Evolutionary conservation across 2,113 vertebrate genomes (phyloP), one percentile per base, ranked within the genome.

Genomic region (pig (Sus scrofa)): DNA sequence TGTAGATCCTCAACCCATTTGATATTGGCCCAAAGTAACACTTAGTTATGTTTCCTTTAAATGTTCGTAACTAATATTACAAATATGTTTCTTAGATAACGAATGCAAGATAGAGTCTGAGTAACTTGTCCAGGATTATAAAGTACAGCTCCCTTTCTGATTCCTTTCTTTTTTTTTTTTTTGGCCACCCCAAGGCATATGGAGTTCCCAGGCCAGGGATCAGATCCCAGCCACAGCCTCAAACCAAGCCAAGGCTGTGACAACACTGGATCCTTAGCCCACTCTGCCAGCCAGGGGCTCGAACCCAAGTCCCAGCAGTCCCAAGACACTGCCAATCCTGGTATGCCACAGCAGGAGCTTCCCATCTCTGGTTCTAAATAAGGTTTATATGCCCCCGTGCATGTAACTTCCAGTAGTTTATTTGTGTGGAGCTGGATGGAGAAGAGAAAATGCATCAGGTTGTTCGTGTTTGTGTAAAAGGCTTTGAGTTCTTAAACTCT

Each of bases 81-180:
- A 71, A 62, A 24, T 71, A 22, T 10, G 52, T 82, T 78, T 94
- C 77, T 81, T 93, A 84, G 27, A 56, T 82, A 50, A n/a, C 15
- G 44, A 67, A 65, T 81, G 44, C 71, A 54, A 73, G 37, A 58
- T n/a, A 62, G n/a, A 54, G 7, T 44, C 10, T n/a, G 9, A 10
- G 27, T 56, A 62, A 24, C n/a, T 67, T 34, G 32, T 24, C 7
- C 39, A 10, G 44, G 15, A 60, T 67, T n/a, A 20, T 7, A 32
- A 30, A 68, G 39, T 24, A 24, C 2, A 9, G 0, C n/a, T 63
- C 37, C 3, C 8, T 52, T 19, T 84, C 79, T 50, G 27, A 3
- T 13, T 34, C 52, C 8, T 44, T 44, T 44, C n/a, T n/a, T 44
- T 44, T 44, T 44, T 44, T 44, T 44, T 44, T 44, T 44, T 44